Evolutionary conservation across 2,797 vertebrate genomes (phyloP).

Genomic region (Alca torda): DNA sequence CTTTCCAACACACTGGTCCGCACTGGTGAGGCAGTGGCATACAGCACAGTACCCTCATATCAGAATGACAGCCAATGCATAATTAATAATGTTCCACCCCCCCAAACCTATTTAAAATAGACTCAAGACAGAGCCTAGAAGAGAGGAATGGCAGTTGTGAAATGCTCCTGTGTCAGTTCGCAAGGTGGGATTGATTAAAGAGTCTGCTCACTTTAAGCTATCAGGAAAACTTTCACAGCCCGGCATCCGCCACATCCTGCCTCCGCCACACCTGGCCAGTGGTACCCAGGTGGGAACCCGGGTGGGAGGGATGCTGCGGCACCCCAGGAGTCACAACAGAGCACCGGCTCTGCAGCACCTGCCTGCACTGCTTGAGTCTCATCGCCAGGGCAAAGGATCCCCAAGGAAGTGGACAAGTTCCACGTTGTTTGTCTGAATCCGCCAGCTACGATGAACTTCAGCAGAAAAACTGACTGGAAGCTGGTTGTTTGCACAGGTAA

Average conservation of each 20-base stretch:
- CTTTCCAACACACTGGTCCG: neutral
- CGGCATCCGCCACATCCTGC: neutral
- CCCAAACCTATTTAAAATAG: fast-evolving
- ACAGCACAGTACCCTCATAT: neutral
- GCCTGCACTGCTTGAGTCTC: fast-evolving
- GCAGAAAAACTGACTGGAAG: neutral
- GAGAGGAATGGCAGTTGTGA: neutral
- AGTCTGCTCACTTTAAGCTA: neutral
- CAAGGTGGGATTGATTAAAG: neutral
- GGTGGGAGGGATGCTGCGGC: fast-evolving
- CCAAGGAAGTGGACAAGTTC: fast-evolving
- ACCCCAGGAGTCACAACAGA: fast-evolving
- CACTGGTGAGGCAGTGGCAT: neutral
- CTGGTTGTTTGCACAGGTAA: neutral
- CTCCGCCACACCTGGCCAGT: too few species aligned
- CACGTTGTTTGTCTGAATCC: fast-evolving
- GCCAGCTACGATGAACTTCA: neutral
- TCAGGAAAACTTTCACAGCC: neutral
- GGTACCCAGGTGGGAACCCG: fast-evolving
- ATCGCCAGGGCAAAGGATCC: neutral
- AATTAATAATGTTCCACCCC: neutral
- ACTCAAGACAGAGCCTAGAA: neutral
- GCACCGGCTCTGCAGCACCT: fast-evolving
- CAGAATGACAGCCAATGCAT: too few species aligned
- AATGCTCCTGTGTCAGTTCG: neutral